Evolutionary conservation across 2,888 invertebrate genomes (phyloP), one percentile per base, ranked within the genome.

Genomic region (Podabrus alpinus): DNA sequence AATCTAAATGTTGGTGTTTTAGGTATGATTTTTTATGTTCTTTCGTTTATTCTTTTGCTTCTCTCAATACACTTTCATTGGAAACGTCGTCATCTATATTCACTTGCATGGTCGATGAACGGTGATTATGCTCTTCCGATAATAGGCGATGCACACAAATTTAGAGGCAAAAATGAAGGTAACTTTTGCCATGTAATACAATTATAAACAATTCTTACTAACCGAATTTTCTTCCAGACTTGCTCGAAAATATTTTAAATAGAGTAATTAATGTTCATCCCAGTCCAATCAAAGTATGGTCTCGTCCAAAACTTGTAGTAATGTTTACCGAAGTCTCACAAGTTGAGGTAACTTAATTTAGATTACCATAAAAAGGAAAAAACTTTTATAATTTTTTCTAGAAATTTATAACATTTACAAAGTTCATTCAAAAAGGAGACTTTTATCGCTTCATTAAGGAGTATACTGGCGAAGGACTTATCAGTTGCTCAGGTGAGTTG

Each of bases 261-360:
- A 69, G 21, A 0, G 9, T 72, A n/a, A 15, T 60, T 19, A 29
- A 66, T n/a, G 19, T 9, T 1, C 69, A 72, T 64, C 19, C 61
- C 13, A 75, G 69, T 17, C 75, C 75, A 5, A 13, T 67, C 2
- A 59, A 69, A 68, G 24, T 76, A 64, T 76, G 75, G 75, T 64
- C 73, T 9, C 73, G 75, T 11, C 70, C 75, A n/a, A 76, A 76
- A 70, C 24, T 76, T 59, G 15, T 62, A 5, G 59, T 76, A 17
- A 9, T 70, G 11, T 45, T 76, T 15, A 70, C 69, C 16, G 66
- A 60, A 13, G 25, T 69, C 1, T 15, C 17, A 11, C 66, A 73
- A 9, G 69, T 76, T 25, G 69, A 72, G 45, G 75, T 75, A 69
- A 71, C 11, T 11, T 1, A 61, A 3, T 19, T n/a, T 13, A 9